Conservation (phyloP, 2,113 vertebrate genomes). For the Varanus salvator region DNA sequence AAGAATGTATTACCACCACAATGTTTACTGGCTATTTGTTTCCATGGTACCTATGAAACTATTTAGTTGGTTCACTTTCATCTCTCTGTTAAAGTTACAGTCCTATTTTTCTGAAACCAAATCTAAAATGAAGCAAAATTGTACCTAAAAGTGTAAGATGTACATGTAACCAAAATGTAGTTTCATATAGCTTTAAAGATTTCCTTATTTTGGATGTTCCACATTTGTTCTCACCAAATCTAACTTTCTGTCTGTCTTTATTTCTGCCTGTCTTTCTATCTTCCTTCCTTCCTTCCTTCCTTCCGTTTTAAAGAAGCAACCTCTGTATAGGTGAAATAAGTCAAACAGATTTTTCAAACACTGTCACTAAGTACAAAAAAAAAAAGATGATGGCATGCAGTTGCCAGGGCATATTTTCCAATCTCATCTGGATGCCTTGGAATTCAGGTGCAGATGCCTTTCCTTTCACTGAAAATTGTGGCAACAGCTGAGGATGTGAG, state of each 20-base stretch:
- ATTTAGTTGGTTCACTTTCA: slow-evolving; percentile 45
- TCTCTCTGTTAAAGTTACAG: slow-evolving; percentile 34
- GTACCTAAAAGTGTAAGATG: not conserved
- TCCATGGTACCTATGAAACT: slow-evolving; percentile 28
- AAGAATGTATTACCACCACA: slow-evolving; percentile 38
- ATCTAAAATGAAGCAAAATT: slow-evolving; percentile 34
- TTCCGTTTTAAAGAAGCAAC: slow-evolving; percentile 16
- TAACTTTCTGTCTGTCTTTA: not conserved
- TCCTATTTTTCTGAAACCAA: slow-evolving; percentile 40
- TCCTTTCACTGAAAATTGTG: not conserved
- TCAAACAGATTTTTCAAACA: slow-evolving; percentile 14
- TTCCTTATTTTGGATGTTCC: not conserved
- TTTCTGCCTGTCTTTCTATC: no score
- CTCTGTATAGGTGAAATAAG: not conserved
- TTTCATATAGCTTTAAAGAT: not conserved
- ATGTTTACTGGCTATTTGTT: slow-evolving; percentile 11
- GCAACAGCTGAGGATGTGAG: no score
- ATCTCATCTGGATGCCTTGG: not conserved
- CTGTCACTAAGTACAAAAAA: slow-evolving; percentile 11
- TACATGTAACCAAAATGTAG: not conserved
- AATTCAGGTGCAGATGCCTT: not conserved
- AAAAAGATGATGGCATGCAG: not conserved
- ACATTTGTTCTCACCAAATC: not conserved
- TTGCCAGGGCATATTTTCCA: not conserved
- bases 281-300: no score